Evolutionary conservation across 2,797 vertebrate species (phyloP), one percentile per base, ranked within the genome.

Genomic region (Siniperca obscura): DNA sequence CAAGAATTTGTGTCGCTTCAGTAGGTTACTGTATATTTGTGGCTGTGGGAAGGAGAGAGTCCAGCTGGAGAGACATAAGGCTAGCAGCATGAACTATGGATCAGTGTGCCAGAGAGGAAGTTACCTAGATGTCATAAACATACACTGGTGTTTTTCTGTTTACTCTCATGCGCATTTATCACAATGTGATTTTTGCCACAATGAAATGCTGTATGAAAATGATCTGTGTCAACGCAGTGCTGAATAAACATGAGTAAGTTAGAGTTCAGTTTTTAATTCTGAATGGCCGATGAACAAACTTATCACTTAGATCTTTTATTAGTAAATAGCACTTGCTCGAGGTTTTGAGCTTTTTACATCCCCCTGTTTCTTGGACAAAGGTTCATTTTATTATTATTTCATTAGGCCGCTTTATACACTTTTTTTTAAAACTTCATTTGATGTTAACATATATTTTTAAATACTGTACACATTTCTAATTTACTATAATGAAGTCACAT

Each of bases 51-150:
- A 80, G 61, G 78, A 82, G 79, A 73, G 90, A 60, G 93, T 94
- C 94, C 95, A 96, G 95, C 94, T 95, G 95, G 95, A 92, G 92
- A 90, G 90, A 87, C 96, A 96, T 95, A 96, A 94, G 95, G 95
- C 92, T 77, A 93, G 55, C 95, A 95, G 95, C 94, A 72, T 93
- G 95, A 92, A 86, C 88, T 76, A 74, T 80, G 84, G 64, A 85
- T 85, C 86, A 62, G 27, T 83, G 80, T 91, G 93, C 93, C 93
- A 93, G 87, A 93, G 91, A 95, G 94, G 95, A 95, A 95, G 94
- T 94, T 90, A 76, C 88, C 88, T 86, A 86, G 67, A 90, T 94
- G 85, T 92, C 88, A 92, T 82, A 86, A 91, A 93, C 84, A 79
- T 88, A 85, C 88, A 87, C 76, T 30, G 30, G 30, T 30, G 30